Evolutionary conservation across 2,113 vertebrate genomes (phyloP), one percentile per base, ranked within the genome.

Genomic region (Rhegmatorhina hoffmannsi): DNA sequence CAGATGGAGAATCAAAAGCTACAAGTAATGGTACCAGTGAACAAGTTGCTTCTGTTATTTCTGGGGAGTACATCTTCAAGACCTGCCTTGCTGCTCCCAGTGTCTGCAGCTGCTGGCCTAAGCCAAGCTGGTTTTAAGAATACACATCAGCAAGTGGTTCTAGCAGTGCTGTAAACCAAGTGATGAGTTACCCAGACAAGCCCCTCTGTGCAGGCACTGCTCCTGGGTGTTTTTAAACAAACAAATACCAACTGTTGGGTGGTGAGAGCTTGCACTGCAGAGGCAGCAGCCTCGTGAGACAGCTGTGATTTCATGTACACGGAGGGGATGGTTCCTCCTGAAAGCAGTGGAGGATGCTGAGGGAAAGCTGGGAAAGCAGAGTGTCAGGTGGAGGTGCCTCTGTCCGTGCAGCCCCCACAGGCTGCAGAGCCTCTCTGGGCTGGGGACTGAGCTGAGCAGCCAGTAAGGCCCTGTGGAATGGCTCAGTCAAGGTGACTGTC

Each of bases 1-100:
- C 98, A 99, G 95, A 73, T 94, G 2, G 99, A 99, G 94, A 98
- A 98, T 64, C 97, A 98, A 73, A 98, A 99, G 67, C 98, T 99
- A 15, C 98, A 98, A 85, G 96, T 97, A 97, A 95, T 95, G 89
- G 98, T 98, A 97, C 62, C 87, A 24, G 94, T 59, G 97, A 98
- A 97, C 96, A 96, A 84, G 24, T 19, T 33, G 6, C 55, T 17
- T 64, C 7, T 36, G 56, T 64, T 78, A n/a, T 29, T 13, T 60
- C 17, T 40, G 44, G 68, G 28, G 58, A 58, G 21, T 29, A 28
- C 28, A 34, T 28, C 43, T 73, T 16, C 5, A 53, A 26, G 17
- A 19, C 38, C 47, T 5, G 11, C 11, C 28, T 64, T 73, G 11
- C 31, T 86, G 55, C 58, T 46, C 72, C 11, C 3, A 3, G 7